Evolutionary conservation across 1,140 invertebrate genomes (phyloP).

Genomic region (Drosophila ercepeae): DNA sequence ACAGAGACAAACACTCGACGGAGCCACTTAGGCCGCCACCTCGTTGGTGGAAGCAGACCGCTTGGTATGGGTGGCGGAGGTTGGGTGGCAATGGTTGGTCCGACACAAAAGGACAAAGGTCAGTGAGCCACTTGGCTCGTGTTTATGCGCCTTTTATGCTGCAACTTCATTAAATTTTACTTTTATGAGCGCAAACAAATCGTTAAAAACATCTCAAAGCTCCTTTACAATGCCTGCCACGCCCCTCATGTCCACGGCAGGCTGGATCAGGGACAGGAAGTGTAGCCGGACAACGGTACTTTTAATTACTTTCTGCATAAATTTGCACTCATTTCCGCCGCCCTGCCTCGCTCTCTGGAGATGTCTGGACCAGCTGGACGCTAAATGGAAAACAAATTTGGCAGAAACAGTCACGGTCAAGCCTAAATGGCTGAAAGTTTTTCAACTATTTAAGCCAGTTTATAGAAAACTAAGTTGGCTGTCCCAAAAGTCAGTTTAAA

Average conservation of each 20-base stretch:
- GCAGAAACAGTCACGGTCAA: background rate
- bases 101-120: constrained; percentile 40
- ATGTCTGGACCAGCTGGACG: constrained; percentile 27
- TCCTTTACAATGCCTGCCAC: constrained; percentile 22
- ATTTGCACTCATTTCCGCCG: constrained; percentile 69
- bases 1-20: constrained; percentile 37
- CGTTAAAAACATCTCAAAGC: constrained; percentile 65
- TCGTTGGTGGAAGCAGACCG: rapidly evolving
- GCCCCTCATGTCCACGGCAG: constrained; percentile 1
- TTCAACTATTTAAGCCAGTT: background rate
- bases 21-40: constrained; percentile 16
- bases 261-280: constrained; percentile 12
- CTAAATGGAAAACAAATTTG: constrained; percentile 42
- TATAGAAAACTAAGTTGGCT: background rate
- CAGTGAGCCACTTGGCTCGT: constrained; percentile 39
- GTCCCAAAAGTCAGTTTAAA: too few relatives aligned
- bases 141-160: constrained; percentile 64
- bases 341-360: background rate
- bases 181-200: constrained; percentile 66
- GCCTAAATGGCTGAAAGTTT: background rate
- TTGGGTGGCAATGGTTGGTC: constrained; percentile 5
- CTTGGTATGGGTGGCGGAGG: too few relatives aligned
- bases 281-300: constrained; percentile 65
- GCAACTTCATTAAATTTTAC: constrained; percentile 76
- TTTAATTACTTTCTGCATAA: constrained; percentile 81